phyloP scores from a whole-genome alignment of 2,797 vertebrate species.

The Microcaecilia unicolor region DNA sequence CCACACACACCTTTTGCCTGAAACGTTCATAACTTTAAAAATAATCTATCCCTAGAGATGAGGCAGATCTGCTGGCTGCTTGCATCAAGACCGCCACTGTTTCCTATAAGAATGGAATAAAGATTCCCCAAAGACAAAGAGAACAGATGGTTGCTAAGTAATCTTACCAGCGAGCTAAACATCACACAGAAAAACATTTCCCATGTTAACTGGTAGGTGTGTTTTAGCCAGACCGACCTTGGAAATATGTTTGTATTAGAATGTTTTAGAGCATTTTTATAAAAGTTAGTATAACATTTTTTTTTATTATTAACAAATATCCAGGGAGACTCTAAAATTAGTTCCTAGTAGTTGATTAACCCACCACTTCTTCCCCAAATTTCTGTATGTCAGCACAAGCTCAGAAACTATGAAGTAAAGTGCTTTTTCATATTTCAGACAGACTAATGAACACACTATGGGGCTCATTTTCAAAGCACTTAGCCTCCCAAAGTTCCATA shows the following conservation, averaged over 20 bases:
- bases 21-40: conserved; percentile 30
- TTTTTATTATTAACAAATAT: no score
- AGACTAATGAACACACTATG: no score
- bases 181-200: conserved; percentile 26
- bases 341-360: no score
- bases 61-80: not conserved
- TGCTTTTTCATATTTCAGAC: no score
- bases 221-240: conserved; percentile 18
- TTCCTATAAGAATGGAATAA: conserved; percentile 27
- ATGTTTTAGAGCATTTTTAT: not conserved
- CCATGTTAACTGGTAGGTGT: conserved; percentile 38
- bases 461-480: no score
- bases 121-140: conserved; percentile 44
- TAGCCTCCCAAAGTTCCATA: no score
- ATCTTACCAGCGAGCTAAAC: conserved; percentile 43
- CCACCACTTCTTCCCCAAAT: no score
- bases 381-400: no score
- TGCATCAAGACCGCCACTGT: conserved; percentile 3
- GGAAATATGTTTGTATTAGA: conserved; percentile 6
- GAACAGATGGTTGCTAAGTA: conserved; percentile 45
- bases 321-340: no score
- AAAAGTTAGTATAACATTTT: no score
- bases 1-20: no score
- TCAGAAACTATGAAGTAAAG: no score
- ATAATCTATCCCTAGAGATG: conserved; percentile 27